Evolutionary conservation across 2,797 vertebrate species (phyloP).

Genomic region (Cyprinella venusta): DNA sequence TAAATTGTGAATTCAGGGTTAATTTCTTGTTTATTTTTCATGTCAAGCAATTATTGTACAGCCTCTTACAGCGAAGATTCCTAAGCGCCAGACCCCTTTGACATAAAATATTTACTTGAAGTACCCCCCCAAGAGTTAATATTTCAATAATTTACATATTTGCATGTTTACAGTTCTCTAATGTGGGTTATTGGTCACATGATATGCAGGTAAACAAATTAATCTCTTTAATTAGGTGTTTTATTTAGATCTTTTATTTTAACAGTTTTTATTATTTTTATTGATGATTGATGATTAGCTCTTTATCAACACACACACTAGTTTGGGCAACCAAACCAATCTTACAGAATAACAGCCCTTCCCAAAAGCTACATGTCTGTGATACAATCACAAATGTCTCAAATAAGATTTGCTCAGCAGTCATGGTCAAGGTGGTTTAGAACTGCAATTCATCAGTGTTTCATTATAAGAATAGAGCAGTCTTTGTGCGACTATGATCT

Average conservation of each 20-base stretch:
- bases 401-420: slow-evolving; percentile 52
- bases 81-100: slow-evolving; percentile 17
- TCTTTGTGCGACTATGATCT: slow-evolving; percentile 7
- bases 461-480: slow-evolving; percentile 33
- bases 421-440: slow-evolving; percentile 32
- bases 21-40: slow-evolving; percentile 1
- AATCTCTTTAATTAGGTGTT: neutral
- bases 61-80: slow-evolving; percentile 22
- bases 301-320: neutral
- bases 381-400: slow-evolving; percentile 39
- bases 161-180: neutral
- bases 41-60: slow-evolving; percentile 27
- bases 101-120: neutral
- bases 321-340: neutral
- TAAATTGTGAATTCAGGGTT: neutral
- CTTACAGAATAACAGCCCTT: neutral
- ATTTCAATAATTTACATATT: neutral
- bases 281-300: too few species aligned
- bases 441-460: slow-evolving; percentile 31
- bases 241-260: neutral
- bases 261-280: neutral
- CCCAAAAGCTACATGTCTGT: slow-evolving; percentile 32
- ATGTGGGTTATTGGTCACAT: neutral
- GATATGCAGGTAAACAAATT: neutral
- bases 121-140: neutral